phyloP scores from a whole-genome alignment of 2,888 invertebrate genomes.

The Scotopteryx bipunctaria region DNA sequence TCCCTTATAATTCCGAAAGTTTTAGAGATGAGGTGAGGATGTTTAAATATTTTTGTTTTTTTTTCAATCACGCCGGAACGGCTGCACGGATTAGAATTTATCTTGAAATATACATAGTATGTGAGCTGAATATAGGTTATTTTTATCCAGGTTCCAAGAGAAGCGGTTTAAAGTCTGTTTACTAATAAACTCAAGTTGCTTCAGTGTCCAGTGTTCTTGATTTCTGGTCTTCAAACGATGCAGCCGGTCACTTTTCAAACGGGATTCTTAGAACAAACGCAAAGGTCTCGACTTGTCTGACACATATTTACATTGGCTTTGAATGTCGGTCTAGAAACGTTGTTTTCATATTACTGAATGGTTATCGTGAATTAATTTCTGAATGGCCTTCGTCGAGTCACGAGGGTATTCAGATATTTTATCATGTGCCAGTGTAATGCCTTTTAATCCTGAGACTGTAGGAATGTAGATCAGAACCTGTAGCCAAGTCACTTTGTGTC shows the following conservation, averaged over 20 bases:
- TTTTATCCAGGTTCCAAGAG: no score
- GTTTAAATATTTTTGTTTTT: no score
- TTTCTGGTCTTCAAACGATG: constrained; percentile 25
- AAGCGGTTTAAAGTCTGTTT: not conserved
- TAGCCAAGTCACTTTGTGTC: constrained; percentile 12
- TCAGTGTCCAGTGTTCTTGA: not conserved
- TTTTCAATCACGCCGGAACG: no score
- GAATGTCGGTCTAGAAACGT: constrained; percentile 45
- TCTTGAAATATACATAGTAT: no score
- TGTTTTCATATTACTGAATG: constrained; percentile 50
- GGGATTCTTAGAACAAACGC: constrained; percentile 45
- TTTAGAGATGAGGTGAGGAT: no score
- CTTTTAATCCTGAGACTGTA: constrained; percentile 19
- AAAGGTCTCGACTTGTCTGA: constrained; percentile 45
- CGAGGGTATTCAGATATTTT: constrained; percentile 47
- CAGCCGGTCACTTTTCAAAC: constrained; percentile 41
- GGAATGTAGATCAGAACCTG: constrained; percentile 24
- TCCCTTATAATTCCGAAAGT: no score
- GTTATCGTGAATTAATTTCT: constrained; percentile 55
- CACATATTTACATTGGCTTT: constrained; percentile 54
- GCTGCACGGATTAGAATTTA: not conserved
- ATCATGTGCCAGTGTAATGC: constrained; percentile 20
- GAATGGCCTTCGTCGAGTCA: constrained; percentile 58
- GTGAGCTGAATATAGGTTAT: not conserved
- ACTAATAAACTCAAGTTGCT: not conserved